Evolutionary conservation across 2,113 vertebrate species (phyloP), one percentile per base, ranked within the genome.

Genomic region (Agapornis roseicollis): DNA sequence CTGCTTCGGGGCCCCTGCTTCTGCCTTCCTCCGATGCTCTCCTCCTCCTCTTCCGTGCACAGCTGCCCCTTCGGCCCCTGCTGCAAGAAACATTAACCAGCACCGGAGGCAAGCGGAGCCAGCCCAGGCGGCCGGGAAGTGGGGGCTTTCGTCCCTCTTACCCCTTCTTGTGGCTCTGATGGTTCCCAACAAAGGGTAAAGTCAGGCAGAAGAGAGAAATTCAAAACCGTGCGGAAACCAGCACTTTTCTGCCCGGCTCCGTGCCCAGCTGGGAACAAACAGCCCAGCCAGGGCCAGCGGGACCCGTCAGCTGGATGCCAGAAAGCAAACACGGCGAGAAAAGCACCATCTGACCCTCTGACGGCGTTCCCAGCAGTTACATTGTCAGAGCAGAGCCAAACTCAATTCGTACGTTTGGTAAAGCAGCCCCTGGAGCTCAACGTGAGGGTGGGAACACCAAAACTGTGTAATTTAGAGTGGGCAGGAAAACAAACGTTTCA

Each of bases 1-100:
- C 50, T 44, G 8, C 66, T 2, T 10, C 13, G 65, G 70, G 80
- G 37, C 72, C 70, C 66, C 78, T 86, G 83, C 81, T 91, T 93
- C 78, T 88, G 86, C 84, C 93, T 94, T 96, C 94, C 82, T 93
- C 85, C 2, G 33, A 76, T 80, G 85, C 82, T 91, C 65, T 92
- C 53, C 80, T 89, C 84, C 82, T 81, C 84, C 93, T 93, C 88
- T 80, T 93, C 91, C 69, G 65, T 47, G 80, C 88, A 60, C 76
- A 16, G 64, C 73, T 24, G 72, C 73, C 80, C 79, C 73, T 87
- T 83, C 28, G 16, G 60, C 86, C 84, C 44, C 64, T 41, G 64
- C 70, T 86, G 76, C 90, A 76, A 84, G 89, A 97, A 94, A 91
- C 15, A 97, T 96, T 95, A 96, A 97, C 93, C 88, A 95, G 65